phyloP scores from a whole-genome alignment of 2,797 vertebrate species.

The Buceros bicornis region DNA sequence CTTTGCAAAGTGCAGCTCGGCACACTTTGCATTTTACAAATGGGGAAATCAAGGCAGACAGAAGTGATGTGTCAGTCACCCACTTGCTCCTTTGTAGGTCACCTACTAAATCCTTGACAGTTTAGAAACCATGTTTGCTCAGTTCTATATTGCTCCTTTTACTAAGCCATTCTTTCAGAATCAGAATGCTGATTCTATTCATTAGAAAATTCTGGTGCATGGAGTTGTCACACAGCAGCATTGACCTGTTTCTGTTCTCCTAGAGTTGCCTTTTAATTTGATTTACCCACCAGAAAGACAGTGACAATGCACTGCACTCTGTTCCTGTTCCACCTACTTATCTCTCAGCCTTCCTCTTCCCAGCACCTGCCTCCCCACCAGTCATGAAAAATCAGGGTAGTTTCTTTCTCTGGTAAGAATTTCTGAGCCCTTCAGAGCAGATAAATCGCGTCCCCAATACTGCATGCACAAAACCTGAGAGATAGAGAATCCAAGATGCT shows the following conservation, averaged over 20 bases:
- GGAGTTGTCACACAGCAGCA: background rate
- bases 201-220: background rate
- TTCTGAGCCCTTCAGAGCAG: background rate
- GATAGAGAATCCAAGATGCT: background rate
- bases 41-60: slow-evolving; percentile 32
- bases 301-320: background rate
- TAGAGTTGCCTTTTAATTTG: background rate
- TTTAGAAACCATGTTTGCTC: background rate
- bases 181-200: background rate
- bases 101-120: background rate
- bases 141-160: background rate
- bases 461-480: background rate
- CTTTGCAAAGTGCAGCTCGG: background rate
- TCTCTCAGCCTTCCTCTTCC: background rate
- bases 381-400: background rate
- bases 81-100: background rate
- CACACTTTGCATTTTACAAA: background rate
- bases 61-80: background rate
- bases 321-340: background rate
- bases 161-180: background rate
- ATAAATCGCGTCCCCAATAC: background rate
- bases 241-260: background rate
- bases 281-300: background rate
- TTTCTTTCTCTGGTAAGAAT: background rate
- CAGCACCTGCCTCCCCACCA: background rate